A percentile compares a stretch with the other conserved stretches of the same genome.
Conservation (phyloP, 2,113 vertebrate genomes). For the Echinops telfairi region DNA sequence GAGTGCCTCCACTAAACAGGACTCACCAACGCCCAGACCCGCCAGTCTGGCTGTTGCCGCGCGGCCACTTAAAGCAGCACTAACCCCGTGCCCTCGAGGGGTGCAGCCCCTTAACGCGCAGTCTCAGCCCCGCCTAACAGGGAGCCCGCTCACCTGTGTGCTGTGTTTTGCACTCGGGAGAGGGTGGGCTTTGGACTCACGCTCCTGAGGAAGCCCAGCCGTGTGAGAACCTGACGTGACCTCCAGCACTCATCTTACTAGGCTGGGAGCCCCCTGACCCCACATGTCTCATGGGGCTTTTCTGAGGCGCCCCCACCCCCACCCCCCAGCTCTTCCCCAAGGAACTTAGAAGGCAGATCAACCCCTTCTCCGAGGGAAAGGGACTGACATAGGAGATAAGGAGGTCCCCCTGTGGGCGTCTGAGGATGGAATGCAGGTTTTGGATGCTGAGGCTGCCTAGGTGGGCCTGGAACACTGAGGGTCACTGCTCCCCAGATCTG, state of each 20-base stretch:
- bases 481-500: not conserved
- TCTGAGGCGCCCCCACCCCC: not conserved
- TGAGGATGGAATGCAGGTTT: fast-evolving
- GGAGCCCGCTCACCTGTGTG: not conserved
- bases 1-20: slow-evolving; percentile 86
- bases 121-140: not conserved
- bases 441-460: not conserved
- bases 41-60: not conserved
- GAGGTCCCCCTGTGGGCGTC: not conserved
- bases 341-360: not conserved
- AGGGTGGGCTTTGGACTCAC: not conserved
- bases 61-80: slow-evolving; percentile 80
- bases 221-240: not conserved
- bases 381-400: not conserved
- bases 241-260: not conserved
- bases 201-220: not conserved
- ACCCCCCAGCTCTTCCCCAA: not conserved
- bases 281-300: fast-evolving
- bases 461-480: not conserved
- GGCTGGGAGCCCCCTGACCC: not conserved
- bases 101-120: not conserved
- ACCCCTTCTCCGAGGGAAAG: not conserved
- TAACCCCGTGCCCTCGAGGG: slow-evolving; percentile 78
- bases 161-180: slow-evolving; percentile 4
- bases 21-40: slow-evolving; percentile 80